Base-by-base conservation (phyloP, 2,113 vertebrate genomes). In the Gobio gobio region DNA sequence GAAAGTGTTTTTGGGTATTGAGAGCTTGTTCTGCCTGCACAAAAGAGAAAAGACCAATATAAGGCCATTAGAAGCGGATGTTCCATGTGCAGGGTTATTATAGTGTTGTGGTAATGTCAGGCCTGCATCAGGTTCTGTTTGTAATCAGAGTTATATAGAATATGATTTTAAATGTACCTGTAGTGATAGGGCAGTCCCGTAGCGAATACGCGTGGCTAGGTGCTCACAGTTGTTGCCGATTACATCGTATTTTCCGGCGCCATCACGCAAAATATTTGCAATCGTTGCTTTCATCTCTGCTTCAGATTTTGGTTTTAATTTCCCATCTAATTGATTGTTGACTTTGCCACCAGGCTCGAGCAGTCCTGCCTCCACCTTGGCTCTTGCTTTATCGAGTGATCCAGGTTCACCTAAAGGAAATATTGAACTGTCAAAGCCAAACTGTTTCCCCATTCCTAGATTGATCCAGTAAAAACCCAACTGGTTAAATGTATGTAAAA, bases 121-220 rank as follows among this genome's bases (percentile, higher is more conserved):
- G 36, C 33, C 36, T 72, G 64, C 29, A 36, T 68, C 64, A 72
- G 18, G 68, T n/a, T 70, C 66, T 70, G 18, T 72, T 72, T 72
- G 14, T 68, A 40, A 68, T 68, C 16, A 68, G 64, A 68, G 68
- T 72, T 45, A 72, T n/a, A 72, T n/a, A 72, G 68, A 43, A 43
- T 70, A 43, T 1, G 36, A 72, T 72, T 72, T n/a, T 36, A 68
- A 68, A 45, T 43, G 2, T 72, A 72, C 68, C 68, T 72, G 68
- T n/a, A 45, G 3, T 43, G 68, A 72, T 4, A 0, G 1, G 8
- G 18, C 8, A 4, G 1, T 45, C 36, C 68, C 68, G 33, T 45
- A 72, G 68, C 36, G 36, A 73, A 73, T 6, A 14, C 0, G 0
- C 6, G 68, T 73, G 68, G 10, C 68, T 13, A 73, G 4, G 36